Percentiles rank a stretch among this genome's conserved stretches.
Evolutionary conservation across 1,140 invertebrate species (phyloP).

Genomic region (Cardiocondyla obscurior): DNA sequence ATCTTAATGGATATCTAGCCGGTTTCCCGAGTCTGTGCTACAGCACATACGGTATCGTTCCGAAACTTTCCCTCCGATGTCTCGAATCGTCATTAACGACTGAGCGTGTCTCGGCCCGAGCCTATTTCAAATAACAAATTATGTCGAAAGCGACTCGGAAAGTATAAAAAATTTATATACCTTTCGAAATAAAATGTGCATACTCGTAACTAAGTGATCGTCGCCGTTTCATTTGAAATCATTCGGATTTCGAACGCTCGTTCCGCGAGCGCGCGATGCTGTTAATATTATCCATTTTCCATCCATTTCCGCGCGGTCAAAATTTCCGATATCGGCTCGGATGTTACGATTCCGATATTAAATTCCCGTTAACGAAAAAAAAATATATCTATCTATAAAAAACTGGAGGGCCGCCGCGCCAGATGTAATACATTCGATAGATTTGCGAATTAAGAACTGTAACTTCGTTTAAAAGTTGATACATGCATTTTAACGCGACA

Average conservation of each 20-base stretch:
- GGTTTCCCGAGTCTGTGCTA: constrained; percentile 21
- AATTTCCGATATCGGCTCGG: constrained; percentile 47
- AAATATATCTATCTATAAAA: constrained; percentile 8
- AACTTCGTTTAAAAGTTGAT: constrained; percentile 6
- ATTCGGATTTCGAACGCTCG: constrained; percentile 28
- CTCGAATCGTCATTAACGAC: background rate
- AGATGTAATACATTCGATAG: constrained; percentile 19
- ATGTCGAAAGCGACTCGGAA: background rate
- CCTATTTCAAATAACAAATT: constrained; percentile 16
- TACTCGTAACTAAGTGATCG: background rate
- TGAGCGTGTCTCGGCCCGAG: constrained; percentile 3
- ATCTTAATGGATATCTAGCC: constrained; percentile 75
- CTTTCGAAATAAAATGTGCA: background rate
- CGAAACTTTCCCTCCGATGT: constrained; percentile 7
- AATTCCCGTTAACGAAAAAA: constrained; percentile 39
- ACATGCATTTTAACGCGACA: background rate
- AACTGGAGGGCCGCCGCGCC: background rate
- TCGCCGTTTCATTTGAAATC: background rate
- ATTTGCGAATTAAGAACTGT: constrained; percentile 37
- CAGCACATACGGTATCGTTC: background rate
- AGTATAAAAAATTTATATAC: constrained; percentile 8
- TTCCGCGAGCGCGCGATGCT: background rate
- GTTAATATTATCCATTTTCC: constrained; percentile 51
- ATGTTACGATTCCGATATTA: constrained; percentile 48
- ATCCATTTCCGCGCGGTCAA: constrained; percentile 36